Base-by-base conservation (phyloP, 2,888 invertebrate species). In the Cactoblastis cactorum region DNA sequence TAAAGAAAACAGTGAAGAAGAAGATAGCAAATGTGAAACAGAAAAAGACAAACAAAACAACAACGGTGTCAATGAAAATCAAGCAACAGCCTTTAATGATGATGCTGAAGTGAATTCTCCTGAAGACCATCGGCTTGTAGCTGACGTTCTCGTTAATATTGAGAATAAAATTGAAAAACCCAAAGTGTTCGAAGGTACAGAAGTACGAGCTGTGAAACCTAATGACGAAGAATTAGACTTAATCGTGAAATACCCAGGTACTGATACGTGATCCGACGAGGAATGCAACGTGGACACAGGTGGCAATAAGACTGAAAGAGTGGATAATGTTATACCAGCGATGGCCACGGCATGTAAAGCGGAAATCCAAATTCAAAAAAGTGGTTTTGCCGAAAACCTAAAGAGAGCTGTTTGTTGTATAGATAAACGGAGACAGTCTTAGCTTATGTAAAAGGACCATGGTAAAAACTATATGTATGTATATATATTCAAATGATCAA, bases 201-300 rank as follows among this genome's bases (percentile, higher is more conserved):
- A 86, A 66, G 75, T 81, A 6, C 74, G 84, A 38, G 67, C 65
- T 45, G 75, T 74, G 11, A 84, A 80, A 54, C 82, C 79, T 1
- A 75, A 71, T 35, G 83, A 89, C 35, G 90, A 88, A 53, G 90
- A 90, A 63, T 67, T 90, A 62, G 84, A 90, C 68, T 72, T 90
- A 59, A 89, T 90, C 51, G 86, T 85, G 39, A 90, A 83, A 59
- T 90, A 89, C 48, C 87, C 83, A 34, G 80, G 83, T 50, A 72
- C 88, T 67, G 88, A 89, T 71, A 90, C 90, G 84, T 90, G 90
- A 90, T 90, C 90, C 90, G 88, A 86, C 53, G 87, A 83, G 58
- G 74, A 76, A 52, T 73, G 67, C 49, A 74, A 69, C 55, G 63
- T 63, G 57, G 73, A 67, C 61, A 71, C 69, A 59, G 71, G 61